Percentiles rank a stretch among this genome's conserved stretches.
Conservation (phyloP, 2,113 vertebrate species). For the Pluvialis apricaria region DNA sequence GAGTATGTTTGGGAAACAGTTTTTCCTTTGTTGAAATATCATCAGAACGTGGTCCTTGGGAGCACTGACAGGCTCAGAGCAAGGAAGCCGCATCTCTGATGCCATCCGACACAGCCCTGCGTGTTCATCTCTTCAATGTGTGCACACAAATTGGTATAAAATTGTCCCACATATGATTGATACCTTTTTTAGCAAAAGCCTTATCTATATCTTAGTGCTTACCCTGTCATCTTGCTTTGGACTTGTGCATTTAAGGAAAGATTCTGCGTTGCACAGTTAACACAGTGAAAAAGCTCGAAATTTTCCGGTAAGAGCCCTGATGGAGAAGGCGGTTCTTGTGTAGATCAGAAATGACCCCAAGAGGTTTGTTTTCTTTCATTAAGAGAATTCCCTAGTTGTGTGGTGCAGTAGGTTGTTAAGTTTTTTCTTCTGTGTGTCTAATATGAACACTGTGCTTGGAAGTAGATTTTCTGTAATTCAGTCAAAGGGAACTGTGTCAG, state of each 20-base stretch:
- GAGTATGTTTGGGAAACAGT: background rate
- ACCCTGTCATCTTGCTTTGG: background rate
- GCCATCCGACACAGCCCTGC: background rate
- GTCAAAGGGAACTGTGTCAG: background rate
- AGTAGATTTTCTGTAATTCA: background rate
- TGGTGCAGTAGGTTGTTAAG: too few relatives aligned
- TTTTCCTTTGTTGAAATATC: background rate
- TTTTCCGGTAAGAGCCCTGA: background rate
- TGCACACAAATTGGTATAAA: background rate
- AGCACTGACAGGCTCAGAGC: background rate
- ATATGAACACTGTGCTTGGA: background rate
- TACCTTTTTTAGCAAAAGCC: background rate
- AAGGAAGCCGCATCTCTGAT: background rate
- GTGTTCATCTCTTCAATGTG: rapidly evolving
- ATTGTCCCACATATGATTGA: background rate
- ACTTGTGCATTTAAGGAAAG: background rate
- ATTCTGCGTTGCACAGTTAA: background rate
- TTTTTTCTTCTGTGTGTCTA: background rate
- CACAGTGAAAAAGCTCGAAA: background rate
- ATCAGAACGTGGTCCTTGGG: background rate
- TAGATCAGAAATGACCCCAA: background rate
- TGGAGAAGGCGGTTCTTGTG: background rate
- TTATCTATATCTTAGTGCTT: background rate
- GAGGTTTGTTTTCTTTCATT: background rate
- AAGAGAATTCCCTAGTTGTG: background rate